These are phyloP conservation scores for Oplegnathus fasciatus DNA, from an alignment of 2,113 vertebrate species.

Conservation along the genomic window DNA sequence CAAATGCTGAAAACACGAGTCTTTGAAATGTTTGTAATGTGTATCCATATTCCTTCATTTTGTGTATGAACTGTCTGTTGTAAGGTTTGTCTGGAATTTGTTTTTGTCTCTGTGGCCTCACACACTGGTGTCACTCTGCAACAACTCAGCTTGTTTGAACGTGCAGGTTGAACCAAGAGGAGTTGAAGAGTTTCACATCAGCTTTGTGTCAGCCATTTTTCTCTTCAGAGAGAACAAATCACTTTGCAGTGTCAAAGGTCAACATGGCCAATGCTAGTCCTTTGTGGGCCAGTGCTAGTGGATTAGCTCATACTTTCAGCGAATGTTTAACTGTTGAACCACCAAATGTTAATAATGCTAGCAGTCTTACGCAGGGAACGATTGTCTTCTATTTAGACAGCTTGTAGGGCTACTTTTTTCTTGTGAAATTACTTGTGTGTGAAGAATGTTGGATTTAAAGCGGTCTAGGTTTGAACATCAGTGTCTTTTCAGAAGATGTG, in stretches of 20 bases:
- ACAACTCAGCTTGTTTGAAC: slow-evolving; percentile 58
- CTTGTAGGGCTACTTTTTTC: slow-evolving; percentile 68
- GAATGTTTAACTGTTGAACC: slow-evolving; percentile 62
- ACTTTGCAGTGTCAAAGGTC: slow-evolving; percentile 47
- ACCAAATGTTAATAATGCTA: slow-evolving; percentile 60
- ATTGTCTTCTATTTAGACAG: slow-evolving; percentile 45
- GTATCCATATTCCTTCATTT: slow-evolving; percentile 67
- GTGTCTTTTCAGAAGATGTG: slow-evolving; percentile 62
- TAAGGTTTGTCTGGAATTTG: slow-evolving; percentile 61
- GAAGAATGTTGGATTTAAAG: slow-evolving; percentile 63
- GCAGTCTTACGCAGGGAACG: slow-evolving; percentile 52
- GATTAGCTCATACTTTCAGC: slow-evolving; percentile 26
- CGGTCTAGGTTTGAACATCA: slow-evolving; percentile 57
- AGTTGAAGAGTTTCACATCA: slow-evolving; percentile 43
- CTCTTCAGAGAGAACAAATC: slow-evolving; percentile 27
- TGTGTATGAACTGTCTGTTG: slow-evolving; percentile 72
- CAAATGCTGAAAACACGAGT: slow-evolving; percentile 45
- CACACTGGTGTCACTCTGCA: slow-evolving; percentile 59
- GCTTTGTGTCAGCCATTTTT: slow-evolving; percentile 44
- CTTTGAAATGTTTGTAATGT: slow-evolving; percentile 64
- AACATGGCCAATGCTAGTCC: slow-evolving; percentile 29
- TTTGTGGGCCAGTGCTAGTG: slow-evolving; percentile 16
- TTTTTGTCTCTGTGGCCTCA: slow-evolving; percentile 61
- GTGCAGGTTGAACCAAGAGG: slow-evolving; percentile 43
- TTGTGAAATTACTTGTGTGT: slow-evolving; percentile 52